Base-by-base conservation (phyloP, 1,140 invertebrate species). In the Ptiloglossa arizonensis region DNA sequence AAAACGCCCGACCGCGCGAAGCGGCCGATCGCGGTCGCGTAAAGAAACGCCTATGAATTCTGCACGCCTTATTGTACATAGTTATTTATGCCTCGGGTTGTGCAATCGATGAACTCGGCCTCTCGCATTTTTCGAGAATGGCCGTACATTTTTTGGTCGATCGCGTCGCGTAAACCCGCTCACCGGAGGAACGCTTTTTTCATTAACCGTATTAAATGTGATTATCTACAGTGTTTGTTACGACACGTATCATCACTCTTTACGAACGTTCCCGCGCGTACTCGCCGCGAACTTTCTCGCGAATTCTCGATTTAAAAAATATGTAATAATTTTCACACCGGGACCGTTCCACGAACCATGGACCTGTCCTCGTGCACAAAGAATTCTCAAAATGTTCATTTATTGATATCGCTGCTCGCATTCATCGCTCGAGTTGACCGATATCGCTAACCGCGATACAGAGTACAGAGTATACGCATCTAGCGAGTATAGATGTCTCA, bases 1-100 rank as follows among this genome's bases (percentile, higher is more conserved):
- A 69, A 72, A 79, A 79, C 63, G 1, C 24, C 13, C 19, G 32
- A 0, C 13, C 19, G 0, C 22, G 19, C 22, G 24, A 0, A 35
- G 35, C 35, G 35, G 35, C 9, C 15, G 48, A 74, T 82, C 38
- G 64, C 29, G 63, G 69, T 15, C 64, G 50, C 46, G n/a, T 29
- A 41, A 69, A 70, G 41, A 46, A 83, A 74, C 44, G n/a, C 44
- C 35, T 83, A 78, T 72, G 44, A 68, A 82, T 74, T 78, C 41
- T 54, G 29, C 64, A 29, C 52, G n/a, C 9, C 41, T 72, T 78
- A 62, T 78, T 83, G 44, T 76, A 50, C 69, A 24, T 46, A 69
- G 71, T 73, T 81, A 80, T 77, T 82, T 77, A 77, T 83, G 73
- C 19, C 11, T 19, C 22, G 46, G 11, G 22, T 85, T 81, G 60